Conservation (phyloP, 2,888 invertebrate species). For the Pheosia gnoma region DNA sequence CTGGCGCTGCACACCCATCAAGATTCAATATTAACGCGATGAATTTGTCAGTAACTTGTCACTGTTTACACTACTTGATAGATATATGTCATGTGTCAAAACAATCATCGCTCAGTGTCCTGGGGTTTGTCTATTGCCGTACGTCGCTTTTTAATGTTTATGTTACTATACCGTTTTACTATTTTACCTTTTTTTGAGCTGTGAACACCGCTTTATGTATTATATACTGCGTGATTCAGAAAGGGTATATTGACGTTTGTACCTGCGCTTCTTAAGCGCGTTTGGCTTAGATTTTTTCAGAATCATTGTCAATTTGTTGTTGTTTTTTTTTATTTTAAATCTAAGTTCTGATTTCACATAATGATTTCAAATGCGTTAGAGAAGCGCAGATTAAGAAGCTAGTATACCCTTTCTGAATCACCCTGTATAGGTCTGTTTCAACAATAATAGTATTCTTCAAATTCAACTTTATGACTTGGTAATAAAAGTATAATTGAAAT, state of each 20-base stretch:
- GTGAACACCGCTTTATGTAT: slow-evolving; percentile 44
- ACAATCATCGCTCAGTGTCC: background rate
- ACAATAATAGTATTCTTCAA: background rate
- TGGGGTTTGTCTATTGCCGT: background rate
- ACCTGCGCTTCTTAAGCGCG: too few species aligned
- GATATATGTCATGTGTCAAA: background rate
- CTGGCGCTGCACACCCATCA: background rate
- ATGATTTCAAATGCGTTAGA: too few species aligned
- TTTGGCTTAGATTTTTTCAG: too few species aligned
- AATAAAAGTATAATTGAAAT: too few species aligned
- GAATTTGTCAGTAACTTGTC: background rate
- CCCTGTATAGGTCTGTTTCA: background rate
- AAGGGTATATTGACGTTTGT: too few species aligned
- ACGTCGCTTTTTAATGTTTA: slow-evolving; percentile 52
- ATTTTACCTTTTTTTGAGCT: slow-evolving; percentile 40
- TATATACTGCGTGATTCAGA: too few species aligned
- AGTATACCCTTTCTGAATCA: too few species aligned
- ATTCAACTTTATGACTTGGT: background rate
- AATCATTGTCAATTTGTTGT: too few species aligned
- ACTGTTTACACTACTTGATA: background rate
- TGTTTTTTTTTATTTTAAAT: too few species aligned
- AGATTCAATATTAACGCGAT: background rate
- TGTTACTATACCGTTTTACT: slow-evolving; percentile 51
- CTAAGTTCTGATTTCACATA: too few species aligned
- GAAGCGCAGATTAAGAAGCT: too few species aligned